phyloP scores from a whole-genome alignment of 2,113 vertebrate species.

The Leptobrachium leishanense region DNA sequence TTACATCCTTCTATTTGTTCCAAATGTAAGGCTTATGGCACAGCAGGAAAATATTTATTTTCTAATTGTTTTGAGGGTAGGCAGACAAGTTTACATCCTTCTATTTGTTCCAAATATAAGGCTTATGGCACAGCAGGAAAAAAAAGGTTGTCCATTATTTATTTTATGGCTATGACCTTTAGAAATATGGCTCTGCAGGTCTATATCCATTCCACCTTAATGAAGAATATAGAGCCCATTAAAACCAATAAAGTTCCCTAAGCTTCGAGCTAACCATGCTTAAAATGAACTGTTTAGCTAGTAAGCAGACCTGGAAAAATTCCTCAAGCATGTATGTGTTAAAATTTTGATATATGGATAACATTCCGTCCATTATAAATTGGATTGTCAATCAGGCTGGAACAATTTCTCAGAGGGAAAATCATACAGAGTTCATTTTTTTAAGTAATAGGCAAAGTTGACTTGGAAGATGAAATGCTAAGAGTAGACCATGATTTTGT shows the following conservation, averaged over 20 bases:
- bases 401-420: constrained; percentile 10
- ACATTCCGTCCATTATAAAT: constrained; percentile 44
- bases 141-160: constrained; percentile 27
- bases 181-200: constrained; percentile 23
- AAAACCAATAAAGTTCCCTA: constrained; percentile 21
- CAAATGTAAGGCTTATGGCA: background rate
- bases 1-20: background rate
- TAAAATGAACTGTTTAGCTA: constrained; percentile 9
- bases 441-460: background rate
- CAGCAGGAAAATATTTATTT: constrained; percentile 7
- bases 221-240: constrained; percentile 5
- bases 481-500: constrained; percentile 2
- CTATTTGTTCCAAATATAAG: background rate
- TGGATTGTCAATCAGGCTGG: background rate
- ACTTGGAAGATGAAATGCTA: background rate
- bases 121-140: background rate
- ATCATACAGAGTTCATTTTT: constrained; percentile 15
- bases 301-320: background rate
- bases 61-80: background rate
- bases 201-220: constrained; percentile 24
- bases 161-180: constrained; percentile 49
- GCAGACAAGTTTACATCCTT: background rate
- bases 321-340: background rate
- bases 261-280: constrained; percentile 10
- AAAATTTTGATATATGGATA: constrained; percentile 32